Percentiles rank a stretch among this genome's conserved stretches.
Evolutionary conservation across 2,113 vertebrate genomes (phyloP).

Genomic region (Caloenas nicobarica): DNA sequence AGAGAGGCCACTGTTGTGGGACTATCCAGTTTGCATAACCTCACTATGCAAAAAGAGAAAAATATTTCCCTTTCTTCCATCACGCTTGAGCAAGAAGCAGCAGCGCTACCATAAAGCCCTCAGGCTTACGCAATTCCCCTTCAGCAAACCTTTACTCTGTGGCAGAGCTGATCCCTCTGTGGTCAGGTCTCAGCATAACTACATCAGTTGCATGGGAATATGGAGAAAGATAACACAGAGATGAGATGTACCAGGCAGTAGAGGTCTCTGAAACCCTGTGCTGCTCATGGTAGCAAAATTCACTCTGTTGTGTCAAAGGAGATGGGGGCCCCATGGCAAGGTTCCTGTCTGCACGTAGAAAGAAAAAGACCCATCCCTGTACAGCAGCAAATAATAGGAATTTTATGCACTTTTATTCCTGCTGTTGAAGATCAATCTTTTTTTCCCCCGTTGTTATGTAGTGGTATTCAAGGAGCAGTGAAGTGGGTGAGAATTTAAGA

Average conservation of each 20-base stretch:
- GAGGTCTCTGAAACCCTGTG: not conserved
- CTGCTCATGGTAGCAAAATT: not conserved
- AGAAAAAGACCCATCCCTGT: not conserved
- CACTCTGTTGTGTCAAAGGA: not conserved
- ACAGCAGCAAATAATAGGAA: not conserved
- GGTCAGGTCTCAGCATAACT: not conserved
- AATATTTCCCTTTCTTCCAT: not conserved
- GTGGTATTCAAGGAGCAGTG: not conserved
- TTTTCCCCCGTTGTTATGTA: accelerated
- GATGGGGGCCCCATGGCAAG: not conserved
- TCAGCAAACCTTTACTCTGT: not conserved
- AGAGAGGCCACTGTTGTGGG: not conserved
- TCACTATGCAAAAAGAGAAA: not conserved
- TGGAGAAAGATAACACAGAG: not conserved
- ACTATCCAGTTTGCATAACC: not conserved
- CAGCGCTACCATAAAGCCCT: not conserved
- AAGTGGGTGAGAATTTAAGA: not conserved
- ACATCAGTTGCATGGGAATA: not conserved
- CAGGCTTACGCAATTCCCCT: not conserved
- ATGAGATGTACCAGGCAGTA: not conserved
- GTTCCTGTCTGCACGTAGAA: accelerated
- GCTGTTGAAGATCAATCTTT: not conserved
- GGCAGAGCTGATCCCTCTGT: not conserved
- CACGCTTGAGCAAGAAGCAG: not conserved
- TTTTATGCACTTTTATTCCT: not conserved